Percentiles rank a stretch among this genome's conserved stretches.
Conservation (phyloP, 2,888 invertebrate genomes). For the Dendrolimus pini region DNA sequence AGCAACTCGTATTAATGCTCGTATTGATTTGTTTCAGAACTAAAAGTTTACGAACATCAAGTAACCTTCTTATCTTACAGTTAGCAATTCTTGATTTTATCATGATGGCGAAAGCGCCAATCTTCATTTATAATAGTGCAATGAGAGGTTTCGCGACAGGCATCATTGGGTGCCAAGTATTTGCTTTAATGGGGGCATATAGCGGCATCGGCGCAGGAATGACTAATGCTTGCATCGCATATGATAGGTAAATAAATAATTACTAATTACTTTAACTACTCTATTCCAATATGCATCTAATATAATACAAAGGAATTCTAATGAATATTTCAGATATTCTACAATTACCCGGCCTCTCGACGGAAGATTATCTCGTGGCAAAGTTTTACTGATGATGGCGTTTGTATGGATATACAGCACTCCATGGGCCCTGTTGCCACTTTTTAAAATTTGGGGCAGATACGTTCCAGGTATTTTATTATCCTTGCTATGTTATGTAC, state of each 20-base stretch:
- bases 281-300: no score
- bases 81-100: slow-evolving; percentile 89
- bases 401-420: slow-evolving; percentile 85
- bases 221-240: slow-evolving; percentile 91
- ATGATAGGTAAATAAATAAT: slow-evolving; percentile 78
- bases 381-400: slow-evolving; percentile 84
- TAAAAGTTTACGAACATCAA: slow-evolving; percentile 84
- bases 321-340: slow-evolving; percentile 52
- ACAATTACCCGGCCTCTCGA: slow-evolving; percentile 89
- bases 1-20: no score
- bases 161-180: slow-evolving; percentile 85
- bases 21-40: slow-evolving; percentile 64
- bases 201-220: slow-evolving; percentile 87
- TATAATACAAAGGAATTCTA: no score
- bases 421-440: slow-evolving; percentile 89
- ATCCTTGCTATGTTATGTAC: neutral
- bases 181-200: slow-evolving; percentile 84
- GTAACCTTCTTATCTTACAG: slow-evolving; percentile 90
- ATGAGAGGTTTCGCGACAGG: slow-evolving; percentile 86
- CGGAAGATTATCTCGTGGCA: slow-evolving; percentile 87
- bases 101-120: slow-evolving; percentile 91
- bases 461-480: slow-evolving; percentile 82
- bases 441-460: slow-evolving; percentile 90
- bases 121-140: slow-evolving; percentile 91
- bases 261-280: no score